phyloP scores from a whole-genome alignment of 2,113 vertebrate species.

The Carlito syrichta region DNA sequence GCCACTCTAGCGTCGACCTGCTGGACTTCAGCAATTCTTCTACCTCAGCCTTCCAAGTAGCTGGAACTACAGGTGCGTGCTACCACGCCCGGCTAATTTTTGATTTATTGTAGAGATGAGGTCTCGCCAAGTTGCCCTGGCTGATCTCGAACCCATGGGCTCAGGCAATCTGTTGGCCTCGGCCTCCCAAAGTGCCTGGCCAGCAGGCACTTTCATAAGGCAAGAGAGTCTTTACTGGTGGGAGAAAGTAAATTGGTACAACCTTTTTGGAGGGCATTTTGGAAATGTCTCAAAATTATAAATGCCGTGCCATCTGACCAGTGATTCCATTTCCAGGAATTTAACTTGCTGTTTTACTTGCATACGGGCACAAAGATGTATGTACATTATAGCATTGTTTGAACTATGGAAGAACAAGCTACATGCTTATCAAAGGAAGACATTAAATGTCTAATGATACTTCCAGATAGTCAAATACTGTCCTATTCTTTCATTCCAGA shows the following conservation, averaged over 20 bases:
- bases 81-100: no score
- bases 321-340: not conserved
- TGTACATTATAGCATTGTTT: not conserved
- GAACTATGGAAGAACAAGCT: not conserved
- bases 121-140: no score
- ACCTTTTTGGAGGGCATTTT: constrained; percentile 11
- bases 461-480: not conserved
- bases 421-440: not conserved
- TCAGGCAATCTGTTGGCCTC: no score
- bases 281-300: not conserved
- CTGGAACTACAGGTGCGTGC: no score
- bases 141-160: no score
- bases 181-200: no score
- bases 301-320: not conserved
- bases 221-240: no score
- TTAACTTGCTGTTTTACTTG: not conserved
- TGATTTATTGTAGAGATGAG: no score
- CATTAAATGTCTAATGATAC: not conserved
- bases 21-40: no score
- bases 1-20: no score
- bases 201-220: no score
- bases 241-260: not conserved
- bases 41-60: no score
- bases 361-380: not conserved
- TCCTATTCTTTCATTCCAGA: not conserved